phyloP scores from a whole-genome alignment of 2,797 vertebrate species.

The Microctenopoma stevenorrisi region DNA sequence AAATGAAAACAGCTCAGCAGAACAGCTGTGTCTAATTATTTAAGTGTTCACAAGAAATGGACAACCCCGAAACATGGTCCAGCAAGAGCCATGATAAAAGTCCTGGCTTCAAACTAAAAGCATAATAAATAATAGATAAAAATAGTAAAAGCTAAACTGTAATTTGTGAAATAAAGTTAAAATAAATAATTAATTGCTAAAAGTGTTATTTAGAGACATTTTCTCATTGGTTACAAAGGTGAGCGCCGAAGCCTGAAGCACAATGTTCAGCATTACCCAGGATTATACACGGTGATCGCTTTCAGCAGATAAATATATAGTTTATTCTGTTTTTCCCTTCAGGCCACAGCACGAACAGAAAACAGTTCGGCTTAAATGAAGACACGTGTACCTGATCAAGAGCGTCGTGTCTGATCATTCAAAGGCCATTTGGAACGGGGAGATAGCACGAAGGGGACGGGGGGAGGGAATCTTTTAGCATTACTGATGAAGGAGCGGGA shows the following conservation, averaged over 20 bases:
- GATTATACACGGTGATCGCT: not conserved
- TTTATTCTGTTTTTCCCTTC: not conserved
- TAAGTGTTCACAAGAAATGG: too few relatives aligned
- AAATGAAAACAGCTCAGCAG: too few relatives aligned
- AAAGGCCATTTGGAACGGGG: conserved; percentile 49
- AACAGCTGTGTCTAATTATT: too few relatives aligned
- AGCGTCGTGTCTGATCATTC: conserved; percentile 38
- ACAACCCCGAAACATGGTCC: too few relatives aligned
- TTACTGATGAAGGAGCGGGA: conserved; percentile 52
- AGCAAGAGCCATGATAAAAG: too few relatives aligned
- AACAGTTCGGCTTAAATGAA: conserved; percentile 29
- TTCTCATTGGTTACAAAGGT: too few relatives aligned
- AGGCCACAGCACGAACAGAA: conserved; percentile 1
- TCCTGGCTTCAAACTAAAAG: too few relatives aligned
- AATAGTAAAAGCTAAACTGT: too few relatives aligned
- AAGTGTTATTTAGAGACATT: too few relatives aligned
- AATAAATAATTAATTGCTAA: too few relatives aligned
- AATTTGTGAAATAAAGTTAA: too few relatives aligned
- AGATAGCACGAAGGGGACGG: conserved; percentile 49
- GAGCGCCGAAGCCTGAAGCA: not conserved
- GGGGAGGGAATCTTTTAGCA: conserved; percentile 31
- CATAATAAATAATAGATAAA: too few relatives aligned
- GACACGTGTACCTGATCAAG: conserved; percentile 25
- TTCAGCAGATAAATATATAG: not conserved
- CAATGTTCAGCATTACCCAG: not conserved